Evolutionary conservation across 2,797 vertebrate species (phyloP).

Genomic region (Lacerta agilis): DNA sequence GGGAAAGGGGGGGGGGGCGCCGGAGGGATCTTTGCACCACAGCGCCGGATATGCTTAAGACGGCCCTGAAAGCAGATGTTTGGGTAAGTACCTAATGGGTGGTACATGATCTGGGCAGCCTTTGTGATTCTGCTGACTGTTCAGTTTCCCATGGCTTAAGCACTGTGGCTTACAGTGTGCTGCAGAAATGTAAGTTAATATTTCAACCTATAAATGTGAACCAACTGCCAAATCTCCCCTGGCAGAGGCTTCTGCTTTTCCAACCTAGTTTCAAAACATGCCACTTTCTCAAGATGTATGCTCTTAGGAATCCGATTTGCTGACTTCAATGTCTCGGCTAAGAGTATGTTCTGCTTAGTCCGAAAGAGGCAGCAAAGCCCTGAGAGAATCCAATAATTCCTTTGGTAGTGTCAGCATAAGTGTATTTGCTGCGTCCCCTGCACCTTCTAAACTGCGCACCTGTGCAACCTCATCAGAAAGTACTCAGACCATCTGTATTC

Average conservation of each 20-base stretch:
- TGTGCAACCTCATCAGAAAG: accelerated
- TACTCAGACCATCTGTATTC: neutral
- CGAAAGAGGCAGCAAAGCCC: neutral
- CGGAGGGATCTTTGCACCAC: too few relatives aligned
- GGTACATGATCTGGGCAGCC: neutral
- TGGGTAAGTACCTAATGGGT: neutral
- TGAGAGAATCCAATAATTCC: neutral
- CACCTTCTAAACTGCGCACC: accelerated
- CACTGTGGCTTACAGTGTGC: accelerated
- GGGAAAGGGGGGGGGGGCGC: too few relatives aligned
- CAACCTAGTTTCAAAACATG: accelerated
- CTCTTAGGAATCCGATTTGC: accelerated
- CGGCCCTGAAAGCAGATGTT: neutral
- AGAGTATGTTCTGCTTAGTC: constrained; percentile 4
- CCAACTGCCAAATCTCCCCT: neutral
- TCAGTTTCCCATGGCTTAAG: too few relatives aligned
- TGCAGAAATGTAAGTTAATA: accelerated
- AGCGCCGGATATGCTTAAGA: too few relatives aligned
- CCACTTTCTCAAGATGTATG: accelerated
- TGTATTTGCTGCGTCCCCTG: accelerated
- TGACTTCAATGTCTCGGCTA: neutral
- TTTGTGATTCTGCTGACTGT: neutral
- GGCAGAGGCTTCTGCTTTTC: neutral
- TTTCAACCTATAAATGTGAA: neutral
- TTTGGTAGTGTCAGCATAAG: neutral